Conservation (phyloP, 30 jellyfish, hydroid and myxozoan genomes). For the Turritopsis dohrnii region DNA sequence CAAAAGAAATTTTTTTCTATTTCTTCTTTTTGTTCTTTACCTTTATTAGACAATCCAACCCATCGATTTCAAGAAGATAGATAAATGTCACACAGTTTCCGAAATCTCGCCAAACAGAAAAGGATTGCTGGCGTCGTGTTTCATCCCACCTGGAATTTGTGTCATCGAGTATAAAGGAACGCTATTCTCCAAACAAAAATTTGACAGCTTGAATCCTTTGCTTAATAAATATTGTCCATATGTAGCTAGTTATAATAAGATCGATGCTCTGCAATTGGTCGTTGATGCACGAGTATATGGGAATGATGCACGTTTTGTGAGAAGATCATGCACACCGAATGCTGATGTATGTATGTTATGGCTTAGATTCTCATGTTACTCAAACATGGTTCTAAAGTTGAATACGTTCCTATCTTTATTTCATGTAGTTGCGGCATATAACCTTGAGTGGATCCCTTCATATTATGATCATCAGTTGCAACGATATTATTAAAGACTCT, state of each 20-base stretch:
- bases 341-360: conserved; percentile 55
- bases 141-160: conserved; percentile 26
- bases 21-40: neutral
- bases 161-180: conserved; percentile 25
- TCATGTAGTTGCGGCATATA: conserved; percentile 59
- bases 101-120: conserved; percentile 20
- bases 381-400: neutral
- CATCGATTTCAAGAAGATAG: conserved; percentile 27
- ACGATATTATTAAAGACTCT: conserved; percentile 37
- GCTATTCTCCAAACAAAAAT: conserved; percentile 9
- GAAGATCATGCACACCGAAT: conserved; percentile 86
- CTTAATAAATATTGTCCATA: conserved; percentile 50
- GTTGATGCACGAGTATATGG: conserved; percentile 84
- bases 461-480: conserved; percentile 37
- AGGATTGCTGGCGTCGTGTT: conserved; percentile 33
- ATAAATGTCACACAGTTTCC: neutral
- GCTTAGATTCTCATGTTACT: neutral
- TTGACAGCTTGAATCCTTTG: conserved; percentile 17
- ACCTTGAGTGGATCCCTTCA: conserved; percentile 57
- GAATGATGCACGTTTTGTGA: conserved; percentile 81
- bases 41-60: conserved; percentile 3
- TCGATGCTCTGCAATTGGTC: conserved; percentile 62
- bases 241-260: conserved; percentile 54
- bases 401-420: neutral
- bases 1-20: no score